Evolutionary conservation across 2,888 invertebrate genomes (phyloP), one percentile per base, ranked within the genome.

Genomic region (Lycocerus yunnanus): DNA sequence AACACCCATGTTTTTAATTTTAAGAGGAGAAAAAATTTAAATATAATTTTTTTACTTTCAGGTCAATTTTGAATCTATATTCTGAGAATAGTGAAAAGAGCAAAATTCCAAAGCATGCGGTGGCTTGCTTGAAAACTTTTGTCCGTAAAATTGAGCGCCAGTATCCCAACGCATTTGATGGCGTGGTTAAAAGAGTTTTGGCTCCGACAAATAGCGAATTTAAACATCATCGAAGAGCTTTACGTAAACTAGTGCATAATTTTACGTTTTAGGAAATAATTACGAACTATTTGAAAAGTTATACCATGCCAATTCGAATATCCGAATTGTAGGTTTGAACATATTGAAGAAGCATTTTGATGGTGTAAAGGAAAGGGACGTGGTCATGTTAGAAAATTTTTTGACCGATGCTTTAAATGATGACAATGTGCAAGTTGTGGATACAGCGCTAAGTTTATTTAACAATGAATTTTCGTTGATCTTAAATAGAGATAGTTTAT

Each of bases 141-240:
- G 81, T 94, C 0, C 89, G 90, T 75, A 89, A 87, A 18, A 84
- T 95, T 1, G 95, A 95, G 85, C 88, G 86, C 4, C 91, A 92
- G 79, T 95, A 95, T 84, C 93, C 95, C 0, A 87, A 88, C 0
- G 90, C 90, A 11, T 95, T 95, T 83, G 95, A 95, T 82, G 87
- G 88, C 66, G 90, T 92, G 61, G 87, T 94, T 0, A 92, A 92
- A 80, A 87, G 88, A 14, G 88, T 92, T 18, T 89, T 91, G 85
- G 77, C 81, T 15, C 60, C 82, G 13, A 74, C 66, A n/a, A 70
- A 76, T 66, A 43, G 74, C 21, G 60, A 72, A 8, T 21, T 68
- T 5, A 21, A 13, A 9, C 14, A 78, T 66, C 65, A 75, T 69
- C 70, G 82, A 69, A 82, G 81, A 75, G 77, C 75, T 24, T 79